Conservation (phyloP, 1,140 invertebrate genomes). For the Drosophila tropicalis region DNA sequence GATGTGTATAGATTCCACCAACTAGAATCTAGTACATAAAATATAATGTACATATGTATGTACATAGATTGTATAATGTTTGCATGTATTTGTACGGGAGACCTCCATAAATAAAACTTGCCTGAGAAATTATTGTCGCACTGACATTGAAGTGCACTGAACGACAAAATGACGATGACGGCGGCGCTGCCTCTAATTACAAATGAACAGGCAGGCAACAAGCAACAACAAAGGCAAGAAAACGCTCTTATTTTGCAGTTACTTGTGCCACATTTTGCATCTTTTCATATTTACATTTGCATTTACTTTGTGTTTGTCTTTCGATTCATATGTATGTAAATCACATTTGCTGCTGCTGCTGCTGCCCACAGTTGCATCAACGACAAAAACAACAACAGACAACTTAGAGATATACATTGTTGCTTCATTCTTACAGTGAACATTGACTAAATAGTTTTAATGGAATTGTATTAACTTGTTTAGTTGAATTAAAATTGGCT, state of each 20-base stretch:
- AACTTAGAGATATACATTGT: constrained; percentile 24
- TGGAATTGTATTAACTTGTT: no score
- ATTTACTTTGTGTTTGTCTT: constrained; percentile 47
- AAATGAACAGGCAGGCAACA: constrained; percentile 19
- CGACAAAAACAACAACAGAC: not conserved
- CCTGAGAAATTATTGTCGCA: constrained; percentile 77
- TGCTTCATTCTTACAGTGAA: constrained; percentile 31
- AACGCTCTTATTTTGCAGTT: constrained; percentile 55
- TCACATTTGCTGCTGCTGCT: constrained; percentile 25
- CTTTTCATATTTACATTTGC: constrained; percentile 42
- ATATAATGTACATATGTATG: constrained; percentile 1
- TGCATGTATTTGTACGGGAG: constrained; percentile 16
- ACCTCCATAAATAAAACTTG: constrained; percentile 55
- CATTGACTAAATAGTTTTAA: not conserved
- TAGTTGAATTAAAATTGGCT: no score
- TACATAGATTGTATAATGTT: constrained; percentile 1
- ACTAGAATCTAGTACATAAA: not conserved
- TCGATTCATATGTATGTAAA: constrained; percentile 52
- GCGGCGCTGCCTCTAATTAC: constrained; percentile 67
- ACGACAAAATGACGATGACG: constrained; percentile 19
- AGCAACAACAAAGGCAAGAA: not conserved
- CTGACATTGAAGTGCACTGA: constrained; percentile 68
- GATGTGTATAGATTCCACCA: no score
- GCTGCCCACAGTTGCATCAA: constrained; percentile 53
- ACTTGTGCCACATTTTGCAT: constrained; percentile 76